Evolutionary conservation across 2,113 vertebrate species (phyloP), one percentile per base, ranked within the genome.

Genomic region (Thalassoma bifasciatum): DNA sequence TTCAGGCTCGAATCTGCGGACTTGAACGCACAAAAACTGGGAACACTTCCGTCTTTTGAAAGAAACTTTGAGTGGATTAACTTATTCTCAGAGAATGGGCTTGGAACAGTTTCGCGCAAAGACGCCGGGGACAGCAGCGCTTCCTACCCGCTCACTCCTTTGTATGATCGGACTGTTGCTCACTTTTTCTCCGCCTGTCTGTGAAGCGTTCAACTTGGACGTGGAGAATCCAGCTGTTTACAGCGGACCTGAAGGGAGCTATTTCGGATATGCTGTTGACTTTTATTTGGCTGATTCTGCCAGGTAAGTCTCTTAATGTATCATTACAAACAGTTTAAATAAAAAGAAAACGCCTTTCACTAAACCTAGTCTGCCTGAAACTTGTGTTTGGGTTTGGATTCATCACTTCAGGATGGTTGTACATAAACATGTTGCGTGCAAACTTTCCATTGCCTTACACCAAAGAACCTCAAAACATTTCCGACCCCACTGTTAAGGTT

Each of bases 181-280:
- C 50, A 67, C 87, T 37, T 52, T 88, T 69, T 84, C 74, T 59
- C 85, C 72, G 71, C 87, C 90, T n/a, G 81, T 81, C 49, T 83
- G 93, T 72, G 88, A 88, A 37, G 91, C 92, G 44, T 97, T 97
- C 92, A 98, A 97, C 86, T 75, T 97, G 86, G 96, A 96, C 83
- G 89, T 91, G 73, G 93, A 95, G 84, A 94, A 91, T 77, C 96
- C 96, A 1, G 71, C 91, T 0, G 89, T 95, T 42, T 95, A 96
- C 64, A 86, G 87, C 17, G 96, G 96, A 83, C 93, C 96, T 26
- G 71, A 81, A 0, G 95, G 95, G 63, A 97, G 95, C 92, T 93
- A 94, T 77, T 98, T 97, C 76, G 96, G 96, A 79, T 98, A 96
- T 66, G 94, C 96, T 0, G 94, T 96, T 85, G 96, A 97, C 82